Conservation (phyloP, 1,140 invertebrate species). For the Meteorus sp. region DNA sequence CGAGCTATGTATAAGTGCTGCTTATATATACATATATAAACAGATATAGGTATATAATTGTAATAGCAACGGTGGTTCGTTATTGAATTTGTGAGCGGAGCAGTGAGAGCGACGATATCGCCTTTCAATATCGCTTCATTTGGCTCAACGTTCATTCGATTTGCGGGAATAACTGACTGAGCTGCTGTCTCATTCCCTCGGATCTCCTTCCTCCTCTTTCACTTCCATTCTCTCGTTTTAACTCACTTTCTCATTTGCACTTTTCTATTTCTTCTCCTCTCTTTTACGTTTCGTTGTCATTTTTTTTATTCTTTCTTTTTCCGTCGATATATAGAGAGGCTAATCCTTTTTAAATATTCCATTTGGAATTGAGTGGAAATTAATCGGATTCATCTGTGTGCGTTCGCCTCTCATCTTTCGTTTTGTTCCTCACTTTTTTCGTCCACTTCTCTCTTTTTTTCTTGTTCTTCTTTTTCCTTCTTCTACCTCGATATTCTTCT, state of each 20-base stretch:
- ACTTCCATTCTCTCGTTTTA: not conserved
- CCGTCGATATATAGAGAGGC: constrained; percentile 8
- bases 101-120: constrained; percentile 43
- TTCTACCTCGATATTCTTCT: too few relatives aligned
- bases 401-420: not conserved
- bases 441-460: too few relatives aligned
- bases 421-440: too few relatives aligned
- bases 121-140: constrained; percentile 49
- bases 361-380: constrained; percentile 40
- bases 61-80: too few relatives aligned
- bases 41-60: too few relatives aligned
- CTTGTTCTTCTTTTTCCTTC: too few relatives aligned
- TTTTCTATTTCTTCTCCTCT: not conserved
- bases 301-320: constrained; percentile 5
- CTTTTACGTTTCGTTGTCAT: not conserved
- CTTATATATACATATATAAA: too few relatives aligned
- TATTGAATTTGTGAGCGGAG: constrained; percentile 46
- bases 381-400: constrained; percentile 34
- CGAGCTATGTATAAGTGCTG: too few relatives aligned
- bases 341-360: constrained; percentile 45
- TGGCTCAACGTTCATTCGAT: constrained; percentile 47
- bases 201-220: not conserved
- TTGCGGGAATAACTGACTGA: constrained; percentile 43
- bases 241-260: not conserved
- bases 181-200: constrained; percentile 2